Base-by-base conservation (phyloP, 2,888 invertebrate species). In the Mylabris sibirica region DNA sequence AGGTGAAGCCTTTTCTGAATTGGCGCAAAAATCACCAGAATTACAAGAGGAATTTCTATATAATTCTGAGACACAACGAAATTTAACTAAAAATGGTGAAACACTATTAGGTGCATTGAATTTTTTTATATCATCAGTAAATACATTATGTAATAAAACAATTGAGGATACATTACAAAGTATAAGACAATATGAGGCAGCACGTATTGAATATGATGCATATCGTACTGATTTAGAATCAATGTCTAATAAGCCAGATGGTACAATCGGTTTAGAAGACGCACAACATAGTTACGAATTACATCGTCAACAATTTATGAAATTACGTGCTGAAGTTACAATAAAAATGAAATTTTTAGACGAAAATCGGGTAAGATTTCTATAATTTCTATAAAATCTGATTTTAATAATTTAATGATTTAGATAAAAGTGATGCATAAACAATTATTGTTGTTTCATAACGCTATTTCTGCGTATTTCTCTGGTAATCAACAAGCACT, bases 371-470 rank as follows among this genome's bases (percentile, higher is more conserved):
- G 97, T 97, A 86, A 86, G 86, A 78, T 14, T 3, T 41, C 9
- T 35, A 35, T 67, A 64, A 72, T 70, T 71, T n/a, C 4, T 30
- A 30, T 30, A 3, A 3, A 30, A 30, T n/a, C n/a, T n/a, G n/a
- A n/a, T n/a, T n/a, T n/a, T n/a, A n/a, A n/a, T 30, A 30, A 30
- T 30, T 30, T 65, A 30, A 53, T 75, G 35, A 85, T 86, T n/a
- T 86, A 98, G 96, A 94, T 98, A 79, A 98, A 98, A 87, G 98
- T 98, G 77, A 98, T 99, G 98, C 97, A 98, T 87, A 98, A 98
- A 84, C 98, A 99, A 84, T 87, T 99, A 74, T 88, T 98, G 66
- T 87, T 99, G 77, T 95, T 98, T 86, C 98, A 99, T 87, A 98
- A 98, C 86, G 98, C 98, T 1, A 92, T 98, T 68, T 94, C 97